Base-by-base conservation (phyloP, 2,797 vertebrate species). In the Lepilemur septentrionalis region DNA sequence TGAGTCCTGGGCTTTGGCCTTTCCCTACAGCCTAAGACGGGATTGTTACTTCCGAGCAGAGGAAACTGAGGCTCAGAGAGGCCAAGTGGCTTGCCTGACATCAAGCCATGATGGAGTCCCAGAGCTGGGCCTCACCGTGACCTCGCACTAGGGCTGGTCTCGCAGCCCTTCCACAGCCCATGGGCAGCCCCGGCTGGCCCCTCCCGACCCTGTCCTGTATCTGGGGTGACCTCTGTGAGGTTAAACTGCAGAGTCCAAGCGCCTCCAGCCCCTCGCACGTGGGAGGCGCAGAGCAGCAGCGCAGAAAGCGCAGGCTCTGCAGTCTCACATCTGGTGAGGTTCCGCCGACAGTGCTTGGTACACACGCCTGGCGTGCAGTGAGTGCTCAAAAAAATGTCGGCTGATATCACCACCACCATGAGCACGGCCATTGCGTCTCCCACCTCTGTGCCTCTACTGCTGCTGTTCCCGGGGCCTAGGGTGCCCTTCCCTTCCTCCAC, bases 331-430 rank as follows among this genome's bases (percentile, higher is more conserved):
- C 22, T 7, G 5, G 46, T 43, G 50, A 90, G n/a, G 43, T 28
- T 75, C 83, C 48, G 38, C 85, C n/a, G 50, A 38, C 28, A 50
- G 79, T 38, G 59, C 63, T 12, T 14, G 69, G 61, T 20, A 22
- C 61, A 3, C 2, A 5, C 0, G 5, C 38, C 59, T 72, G 38
- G 67, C 30, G 17, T 2, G 32, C 0, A 70, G 78, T 5, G 50
- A 75, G 50, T 25, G 61, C 90, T 78, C 41, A 22, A 15, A 86
- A 50, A 63, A 4, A 13, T 15, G 15, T 0, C 7, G 0, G 13
- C 59, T 43, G 59, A 43, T 13, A 30, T 35, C 5, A 7, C 23
- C 43, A 5, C 38, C 38, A 9, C 18, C 67, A 10, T 3, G 46
- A 9, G 23, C 67, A 3, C 5, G 41, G 7, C 15, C 73, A 14